Percentiles rank a stretch among this genome's conserved stretches.
Evolutionary conservation across 1,140 invertebrate species (phyloP).

Genomic region (Condylostylus longicornis): DNA sequence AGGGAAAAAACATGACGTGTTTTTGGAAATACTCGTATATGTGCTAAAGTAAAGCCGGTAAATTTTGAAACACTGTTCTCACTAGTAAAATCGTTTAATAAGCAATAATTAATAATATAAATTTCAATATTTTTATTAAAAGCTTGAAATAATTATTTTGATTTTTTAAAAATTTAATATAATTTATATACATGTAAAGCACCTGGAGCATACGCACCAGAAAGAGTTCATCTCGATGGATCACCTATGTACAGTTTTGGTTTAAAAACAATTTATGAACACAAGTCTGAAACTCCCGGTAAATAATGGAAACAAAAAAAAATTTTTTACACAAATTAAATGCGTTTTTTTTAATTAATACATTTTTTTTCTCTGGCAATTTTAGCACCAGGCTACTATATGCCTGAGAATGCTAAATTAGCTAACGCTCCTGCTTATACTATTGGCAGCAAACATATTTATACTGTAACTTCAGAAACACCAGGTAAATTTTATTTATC

Average conservation of each 20-base stretch:
- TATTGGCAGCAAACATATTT: constrained; percentile 33
- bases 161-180: too few relatives aligned
- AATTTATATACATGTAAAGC: constrained; percentile 10
- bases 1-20: too few relatives aligned
- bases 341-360: too few relatives aligned
- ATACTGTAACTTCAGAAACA: constrained; percentile 22
- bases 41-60: too few relatives aligned
- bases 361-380: constrained; percentile 10
- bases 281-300: constrained; percentile 49
- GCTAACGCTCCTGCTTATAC: constrained; percentile 36
- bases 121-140: too few relatives aligned
- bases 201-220: constrained; percentile 35
- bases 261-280: constrained; percentile 40
- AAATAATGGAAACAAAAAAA: too few relatives aligned
- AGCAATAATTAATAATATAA: too few relatives aligned
- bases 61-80: too few relatives aligned
- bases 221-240: constrained; percentile 42
- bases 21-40: too few relatives aligned
- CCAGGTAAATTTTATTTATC: constrained; percentile 30
- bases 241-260: constrained; percentile 36
- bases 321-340: constrained; percentile 17
- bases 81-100: too few relatives aligned
- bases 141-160: too few relatives aligned
- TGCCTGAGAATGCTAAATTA: constrained; percentile 37
- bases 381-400: constrained; percentile 40